Evolutionary conservation across 1,140 invertebrate genomes (phyloP), one percentile per base, ranked within the genome.

Genomic region (Brachystomella parvula): DNA sequence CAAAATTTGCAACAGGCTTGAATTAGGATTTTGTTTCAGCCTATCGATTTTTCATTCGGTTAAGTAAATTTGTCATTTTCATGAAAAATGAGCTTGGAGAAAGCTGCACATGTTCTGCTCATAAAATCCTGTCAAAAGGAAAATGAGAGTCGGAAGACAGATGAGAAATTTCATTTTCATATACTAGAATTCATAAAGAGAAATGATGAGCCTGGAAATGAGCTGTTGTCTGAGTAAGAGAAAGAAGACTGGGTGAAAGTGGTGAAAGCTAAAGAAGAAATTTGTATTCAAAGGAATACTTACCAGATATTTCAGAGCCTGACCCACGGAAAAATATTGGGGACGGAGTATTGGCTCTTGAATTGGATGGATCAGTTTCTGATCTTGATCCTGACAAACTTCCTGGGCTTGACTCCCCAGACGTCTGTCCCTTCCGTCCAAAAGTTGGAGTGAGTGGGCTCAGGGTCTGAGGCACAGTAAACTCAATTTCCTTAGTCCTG

Each of bases 261-360:
- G 32, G 24, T 15, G 28, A 19, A 29, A 59, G 57, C 24, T 9
- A 6, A 61, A 35, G 17, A 32, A 28, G 30, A 61, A 31, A 47
- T 19, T 30, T n/a, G 17, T 66, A 32, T 28, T 44, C 30, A 31
- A 19, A 47, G 59, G 32, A 26, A 17, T 28, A 60, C 74, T 68
- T 66, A 70, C 65, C 64, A 26, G 69, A 63, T 19, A 66, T 63
- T 47, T 69, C 64, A 39, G 66, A 61, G 61, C 47, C 47, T 44
- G 71, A 82, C 81, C 84, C 76, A 83, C 84, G 84, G 78, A 85
- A 85, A 26, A 83, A 85, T 73, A 85, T 84, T 19, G 83, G 84
- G 39, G 83, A 79, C 66, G 82, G 81, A 63, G 76, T 76, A 60
- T 82, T 80, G 49, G 77, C 74, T 21, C 78, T 76, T 24, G 69